Evolutionary conservation across 2,888 invertebrate genomes (phyloP).

Genomic region (Crossocerus cetratus): DNA sequence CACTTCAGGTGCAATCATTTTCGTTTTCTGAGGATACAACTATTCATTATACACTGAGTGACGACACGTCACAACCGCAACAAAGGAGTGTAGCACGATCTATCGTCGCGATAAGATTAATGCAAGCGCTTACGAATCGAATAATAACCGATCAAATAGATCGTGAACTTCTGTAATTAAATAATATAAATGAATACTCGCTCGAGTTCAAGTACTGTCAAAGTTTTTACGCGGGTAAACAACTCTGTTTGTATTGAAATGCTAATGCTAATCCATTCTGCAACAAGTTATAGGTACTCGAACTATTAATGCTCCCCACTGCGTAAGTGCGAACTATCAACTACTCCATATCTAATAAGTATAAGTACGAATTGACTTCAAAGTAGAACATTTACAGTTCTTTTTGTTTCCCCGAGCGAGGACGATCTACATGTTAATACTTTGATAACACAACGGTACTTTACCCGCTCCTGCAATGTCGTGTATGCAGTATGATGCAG

Average conservation of each 20-base stretch:
- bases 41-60: neutral
- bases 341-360: no score
- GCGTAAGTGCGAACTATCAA: no score
- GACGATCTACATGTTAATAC: neutral
- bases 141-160: no score
- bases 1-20: slow-evolving; percentile 74
- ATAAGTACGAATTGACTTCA: neutral
- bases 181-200: no score
- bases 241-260: no score
- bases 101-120: neutral
- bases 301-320: no score
- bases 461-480: neutral
- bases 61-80: neutral
- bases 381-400: neutral
- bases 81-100: neutral
- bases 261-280: no score
- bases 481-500: neutral
- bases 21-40: slow-evolving; percentile 29
- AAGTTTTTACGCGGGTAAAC: no score
- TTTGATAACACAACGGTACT: neutral
- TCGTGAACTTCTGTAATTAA: no score
- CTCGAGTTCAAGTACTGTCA: no score
- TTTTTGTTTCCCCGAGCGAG: neutral
- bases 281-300: no score
- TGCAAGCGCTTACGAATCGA: neutral